Evolutionary conservation across 2,888 invertebrate species (phyloP).

Genomic region (Stenolophus ochropezus): DNA sequence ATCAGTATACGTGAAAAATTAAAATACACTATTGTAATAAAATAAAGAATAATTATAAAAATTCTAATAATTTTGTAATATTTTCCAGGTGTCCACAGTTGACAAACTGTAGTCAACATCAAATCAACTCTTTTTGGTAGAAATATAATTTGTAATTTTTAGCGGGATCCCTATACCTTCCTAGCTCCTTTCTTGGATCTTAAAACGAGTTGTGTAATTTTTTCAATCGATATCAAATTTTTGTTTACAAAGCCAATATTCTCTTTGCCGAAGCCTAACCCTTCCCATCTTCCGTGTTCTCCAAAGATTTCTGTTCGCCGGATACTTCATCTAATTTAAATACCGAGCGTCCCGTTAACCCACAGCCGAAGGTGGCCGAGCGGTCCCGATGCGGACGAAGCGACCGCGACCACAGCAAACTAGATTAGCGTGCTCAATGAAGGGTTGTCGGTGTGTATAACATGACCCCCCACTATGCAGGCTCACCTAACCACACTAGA

Average conservation of each 20-base stretch:
- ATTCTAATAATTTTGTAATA: no score
- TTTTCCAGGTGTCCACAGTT: no score
- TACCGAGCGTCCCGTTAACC: background rate
- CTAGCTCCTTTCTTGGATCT: no score
- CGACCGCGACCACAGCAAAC: slow-evolving; percentile 22
- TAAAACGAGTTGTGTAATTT: no score
- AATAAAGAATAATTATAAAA: no score
- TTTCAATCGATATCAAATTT: background rate
- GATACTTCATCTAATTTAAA: slow-evolving; percentile 16
- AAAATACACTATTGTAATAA: no score
- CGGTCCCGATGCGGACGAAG: background rate
- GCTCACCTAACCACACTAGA: slow-evolving; percentile 20
- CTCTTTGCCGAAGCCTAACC: no score
- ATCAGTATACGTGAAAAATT: no score
- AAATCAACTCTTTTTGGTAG: no score
- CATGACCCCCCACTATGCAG: background rate
- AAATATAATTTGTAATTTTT: no score
- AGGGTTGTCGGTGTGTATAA: slow-evolving; percentile 44
- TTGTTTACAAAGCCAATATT: background rate
- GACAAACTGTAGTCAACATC: no score
- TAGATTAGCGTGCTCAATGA: slow-evolving; percentile 23
- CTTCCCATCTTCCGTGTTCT: background rate
- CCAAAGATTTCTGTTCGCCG: background rate
- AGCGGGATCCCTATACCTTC: no score
- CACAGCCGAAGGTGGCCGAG: background rate